Base-by-base conservation (phyloP, 2,797 vertebrate genomes). In the Cephalopachus bancanus region DNA sequence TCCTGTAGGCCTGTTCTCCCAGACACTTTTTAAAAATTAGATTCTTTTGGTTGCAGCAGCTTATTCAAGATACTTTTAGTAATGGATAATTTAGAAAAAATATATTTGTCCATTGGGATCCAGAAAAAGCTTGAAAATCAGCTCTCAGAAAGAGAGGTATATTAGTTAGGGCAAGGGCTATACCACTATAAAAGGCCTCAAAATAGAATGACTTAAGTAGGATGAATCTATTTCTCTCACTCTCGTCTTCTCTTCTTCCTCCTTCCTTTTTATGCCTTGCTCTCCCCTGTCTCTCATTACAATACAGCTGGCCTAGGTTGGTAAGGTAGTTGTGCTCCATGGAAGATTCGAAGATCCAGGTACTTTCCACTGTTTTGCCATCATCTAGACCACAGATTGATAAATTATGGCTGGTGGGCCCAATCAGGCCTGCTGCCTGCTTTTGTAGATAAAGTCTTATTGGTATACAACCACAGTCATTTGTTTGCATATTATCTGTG, bases 401-500 rank as follows among this genome's bases (percentile, higher is more conserved):
- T 94, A 78, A 71, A 75, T 88, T 62, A 84, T 22, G 60, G 15
- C 69, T 87, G 24, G 17, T 24, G 81, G 62, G 16, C 51, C 78
- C 78, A 92, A 89, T 93, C 22, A 86, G 65, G 37, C 12, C 12
- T 65, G 49, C 10, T 80, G 8, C 20, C 74, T 96, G 62, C 19
- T 91, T 90, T 95, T 87, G 60, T 94, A 96, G 92, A 30, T 69
- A 79, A 94, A 91, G 26, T 90, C 60, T 84, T 74, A 91, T 30
- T 96, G 74, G 57, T 85, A 55, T 24, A 60, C 24, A 92, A 60
- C n/a, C 26, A 75, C 37, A 17, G 1, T 7, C 72, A 93, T 91
- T 94, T 44, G 19, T 72, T 95, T 79, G 80, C 10, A 49, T 87
- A n/a, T 71, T 57, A n/a, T 81, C 64, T 60, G 28, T 78, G 74